phyloP scores from a whole-genome alignment of 1,140 invertebrate genomes.

The Plodia interpunctella region DNA sequence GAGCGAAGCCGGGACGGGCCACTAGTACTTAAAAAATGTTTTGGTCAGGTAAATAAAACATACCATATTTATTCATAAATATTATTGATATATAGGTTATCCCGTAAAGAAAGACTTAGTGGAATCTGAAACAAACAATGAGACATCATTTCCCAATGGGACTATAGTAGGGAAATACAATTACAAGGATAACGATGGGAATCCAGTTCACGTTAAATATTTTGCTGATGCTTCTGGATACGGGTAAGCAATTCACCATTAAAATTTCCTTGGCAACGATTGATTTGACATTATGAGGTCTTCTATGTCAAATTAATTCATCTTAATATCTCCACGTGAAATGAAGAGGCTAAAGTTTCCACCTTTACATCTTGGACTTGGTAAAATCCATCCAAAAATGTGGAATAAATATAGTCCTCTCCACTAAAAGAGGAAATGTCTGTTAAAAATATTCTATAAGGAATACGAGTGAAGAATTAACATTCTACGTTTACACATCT shows the following conservation, averaged over 20 bases:
- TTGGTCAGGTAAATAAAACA: neutral
- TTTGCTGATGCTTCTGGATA: slow-evolving; percentile 80
- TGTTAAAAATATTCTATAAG: too few relatives aligned
- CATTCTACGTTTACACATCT: neutral
- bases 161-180: slow-evolving; percentile 83
- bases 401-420: too few relatives aligned
- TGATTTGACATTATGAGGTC: too few relatives aligned
- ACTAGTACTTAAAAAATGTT: neutral
- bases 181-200: slow-evolving; percentile 81
- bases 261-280: too few relatives aligned
- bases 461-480: too few relatives aligned
- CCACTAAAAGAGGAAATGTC: too few relatives aligned
- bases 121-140: slow-evolving; percentile 53
- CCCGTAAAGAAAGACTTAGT: neutral
- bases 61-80: neutral
- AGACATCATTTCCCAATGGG: slow-evolving; percentile 80
- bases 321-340: too few relatives aligned
- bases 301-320: too few relatives aligned
- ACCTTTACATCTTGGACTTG: too few relatives aligned
- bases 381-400: too few relatives aligned
- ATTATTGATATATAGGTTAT: neutral
- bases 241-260: slow-evolving; percentile 74
- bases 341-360: too few relatives aligned
- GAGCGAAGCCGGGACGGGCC: too few relatives aligned
- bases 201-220: slow-evolving; percentile 79